Evolutionary conservation across 2,113 vertebrate species (phyloP).

Genomic region (Oostethus manadensis): DNA sequence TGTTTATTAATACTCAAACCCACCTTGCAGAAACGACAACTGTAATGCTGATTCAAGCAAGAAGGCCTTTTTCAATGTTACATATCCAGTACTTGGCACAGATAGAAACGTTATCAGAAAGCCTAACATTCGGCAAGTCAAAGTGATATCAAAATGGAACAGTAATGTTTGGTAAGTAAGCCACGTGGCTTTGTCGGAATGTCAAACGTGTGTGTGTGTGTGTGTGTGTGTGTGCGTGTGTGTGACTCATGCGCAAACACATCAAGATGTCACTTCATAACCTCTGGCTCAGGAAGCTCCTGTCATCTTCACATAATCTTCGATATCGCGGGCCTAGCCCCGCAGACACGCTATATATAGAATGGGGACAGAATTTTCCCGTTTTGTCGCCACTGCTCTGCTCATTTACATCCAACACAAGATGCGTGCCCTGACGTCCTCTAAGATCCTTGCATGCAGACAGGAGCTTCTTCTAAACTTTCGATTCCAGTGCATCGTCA

Average conservation of each 20-base stretch:
- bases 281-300: constrained; percentile 68
- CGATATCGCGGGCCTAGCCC: constrained; percentile 65
- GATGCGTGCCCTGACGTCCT: constrained; percentile 15
- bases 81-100: too few species aligned
- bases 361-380: constrained; percentile 59
- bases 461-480: neutral
- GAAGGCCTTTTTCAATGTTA: too few species aligned
- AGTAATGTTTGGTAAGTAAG: constrained; percentile 1
- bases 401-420: constrained; percentile 55
- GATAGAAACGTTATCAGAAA: too few species aligned
- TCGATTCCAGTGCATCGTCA: neutral
- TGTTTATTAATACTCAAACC: too few species aligned
- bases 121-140: constrained; percentile 14
- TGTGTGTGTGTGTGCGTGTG: constrained; percentile 35
- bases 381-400: constrained; percentile 54
- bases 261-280: constrained; percentile 71
- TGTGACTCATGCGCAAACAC: constrained; percentile 63
- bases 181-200: constrained; percentile 34
- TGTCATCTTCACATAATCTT: constrained; percentile 74
- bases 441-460: neutral
- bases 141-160: constrained; percentile 48
- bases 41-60: too few species aligned
- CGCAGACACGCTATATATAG: constrained; percentile 73
- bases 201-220: constrained; percentile 45
- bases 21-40: too few species aligned